A percentile compares a stretch with the other conserved stretches of the same genome.
These are phyloP conservation scores for Pachyrhynchus sulphureomaculatus DNA, from an alignment of 1,140 invertebrate genomes.

Conservation along the genomic window DNA sequence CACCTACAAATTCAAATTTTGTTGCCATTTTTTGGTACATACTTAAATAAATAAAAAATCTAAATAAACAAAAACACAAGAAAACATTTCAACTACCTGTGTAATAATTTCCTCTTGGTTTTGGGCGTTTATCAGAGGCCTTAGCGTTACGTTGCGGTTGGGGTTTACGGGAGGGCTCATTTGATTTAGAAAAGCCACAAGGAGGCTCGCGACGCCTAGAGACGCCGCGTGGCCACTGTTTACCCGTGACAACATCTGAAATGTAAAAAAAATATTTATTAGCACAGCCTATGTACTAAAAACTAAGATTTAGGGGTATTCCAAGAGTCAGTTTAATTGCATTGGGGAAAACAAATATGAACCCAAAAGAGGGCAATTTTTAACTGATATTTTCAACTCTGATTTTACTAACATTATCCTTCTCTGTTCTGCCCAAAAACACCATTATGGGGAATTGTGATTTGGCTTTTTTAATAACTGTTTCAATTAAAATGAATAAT, in stretches of 20 bases:
- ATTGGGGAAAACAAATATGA: too few relatives aligned
- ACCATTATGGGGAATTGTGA: too few relatives aligned
- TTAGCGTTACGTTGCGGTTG: slow-evolving; percentile 60
- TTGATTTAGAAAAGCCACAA: slow-evolving; percentile 56
- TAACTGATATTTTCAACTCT: too few relatives aligned
- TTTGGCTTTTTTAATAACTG: too few relatives aligned
- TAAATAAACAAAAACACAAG: too few relatives aligned
- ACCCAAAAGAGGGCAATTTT: too few relatives aligned
- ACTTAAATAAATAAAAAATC: background rate
- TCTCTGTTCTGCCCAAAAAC: too few relatives aligned
- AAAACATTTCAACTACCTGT: slow-evolving; percentile 29
- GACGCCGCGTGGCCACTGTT: slow-evolving; percentile 61
- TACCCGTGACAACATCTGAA: slow-evolving; percentile 59
- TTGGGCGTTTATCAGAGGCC: slow-evolving; percentile 73
- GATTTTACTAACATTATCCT: too few relatives aligned
- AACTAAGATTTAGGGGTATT: too few relatives aligned
- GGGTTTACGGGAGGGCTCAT: slow-evolving; percentile 63
- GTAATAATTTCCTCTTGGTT: slow-evolving; percentile 66
- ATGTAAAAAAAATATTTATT: slow-evolving; percentile 18
- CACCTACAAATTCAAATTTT: slow-evolving; percentile 15
- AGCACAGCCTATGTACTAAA: too few relatives aligned
- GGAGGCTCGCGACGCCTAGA: slow-evolving; percentile 65
- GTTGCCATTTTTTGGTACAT: background rate
- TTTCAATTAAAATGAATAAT: too few relatives aligned
- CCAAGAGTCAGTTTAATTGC: too few relatives aligned